Conservation (phyloP, 1,140 invertebrate genomes). For the Diorhabda carinulata region DNA sequence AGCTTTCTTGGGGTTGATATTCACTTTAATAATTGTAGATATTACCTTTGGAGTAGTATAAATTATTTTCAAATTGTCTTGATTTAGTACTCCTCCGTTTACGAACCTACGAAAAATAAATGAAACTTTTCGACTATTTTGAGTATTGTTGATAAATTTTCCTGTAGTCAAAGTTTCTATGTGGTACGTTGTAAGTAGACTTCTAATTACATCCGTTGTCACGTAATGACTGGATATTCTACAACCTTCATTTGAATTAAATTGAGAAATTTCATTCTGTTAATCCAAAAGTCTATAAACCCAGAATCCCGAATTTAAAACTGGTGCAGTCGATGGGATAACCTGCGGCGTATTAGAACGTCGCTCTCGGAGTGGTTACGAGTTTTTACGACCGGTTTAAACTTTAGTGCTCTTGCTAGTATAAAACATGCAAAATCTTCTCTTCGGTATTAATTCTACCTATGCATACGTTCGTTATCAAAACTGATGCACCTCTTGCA, state of each 20-base stretch:
- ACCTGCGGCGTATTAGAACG: constrained; percentile 21
- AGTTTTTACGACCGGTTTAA: constrained; percentile 34
- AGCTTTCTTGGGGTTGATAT: too few species aligned
- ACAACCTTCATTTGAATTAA: not conserved
- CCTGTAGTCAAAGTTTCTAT: too few species aligned
- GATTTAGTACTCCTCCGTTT: too few species aligned
- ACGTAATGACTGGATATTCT: not conserved
- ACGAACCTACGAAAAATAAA: too few species aligned
- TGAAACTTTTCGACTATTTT: too few species aligned
- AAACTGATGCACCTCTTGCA: constrained; percentile 14
- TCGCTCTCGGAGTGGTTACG: constrained; percentile 16
- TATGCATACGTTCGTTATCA: constrained; percentile 30
- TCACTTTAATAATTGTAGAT: too few species aligned
- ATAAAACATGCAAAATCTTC: constrained; percentile 35
- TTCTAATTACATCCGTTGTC: not conserved
- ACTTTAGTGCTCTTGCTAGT: constrained; percentile 34
- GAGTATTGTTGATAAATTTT: too few species aligned
- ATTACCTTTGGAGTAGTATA: too few species aligned
- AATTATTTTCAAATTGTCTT: too few species aligned
- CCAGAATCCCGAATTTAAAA: constrained; percentile 9
- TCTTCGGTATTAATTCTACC: constrained; percentile 36
- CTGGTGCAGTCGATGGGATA: constrained; percentile 18
- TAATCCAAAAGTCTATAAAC: constrained; percentile 23
- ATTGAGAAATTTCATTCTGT: constrained; percentile 8
- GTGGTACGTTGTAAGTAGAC: too few species aligned